These are phyloP conservation scores for Melanotaenia parkinsoni DNA, from an alignment of 2,797 vertebrate species.

Conservation along the genomic window DNA sequence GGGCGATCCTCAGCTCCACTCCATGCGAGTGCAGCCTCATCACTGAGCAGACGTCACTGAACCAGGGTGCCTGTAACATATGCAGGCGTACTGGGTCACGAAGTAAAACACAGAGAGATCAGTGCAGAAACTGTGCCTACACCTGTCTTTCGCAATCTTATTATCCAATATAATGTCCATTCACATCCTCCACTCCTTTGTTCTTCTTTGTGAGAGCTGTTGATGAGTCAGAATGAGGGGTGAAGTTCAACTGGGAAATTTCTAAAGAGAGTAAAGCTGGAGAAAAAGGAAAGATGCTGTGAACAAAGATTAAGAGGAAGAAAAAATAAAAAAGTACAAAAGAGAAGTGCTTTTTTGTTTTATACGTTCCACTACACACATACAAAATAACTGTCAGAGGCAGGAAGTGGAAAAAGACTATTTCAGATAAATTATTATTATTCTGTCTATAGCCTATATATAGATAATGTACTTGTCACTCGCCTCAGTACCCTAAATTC, in stretches of 20 bases:
- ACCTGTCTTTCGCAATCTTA: constrained; percentile 49
- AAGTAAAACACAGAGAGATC: constrained; percentile 33
- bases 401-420: constrained; percentile 15
- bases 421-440: constrained; percentile 29
- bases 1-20: constrained; percentile 54
- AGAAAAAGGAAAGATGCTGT: constrained; percentile 35
- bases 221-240: constrained; percentile 60
- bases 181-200: constrained; percentile 53
- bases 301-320: constrained; percentile 37
- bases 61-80: constrained; percentile 39
- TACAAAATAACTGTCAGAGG: neutral
- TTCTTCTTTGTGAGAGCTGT: constrained; percentile 52
- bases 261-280: constrained; percentile 29
- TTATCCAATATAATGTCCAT: constrained; percentile 48
- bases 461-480: constrained; percentile 35
- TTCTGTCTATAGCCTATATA: constrained; percentile 42
- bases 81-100: constrained; percentile 37
- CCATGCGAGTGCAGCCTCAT: constrained; percentile 44
- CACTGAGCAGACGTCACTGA: constrained; percentile 46
- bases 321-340: constrained; percentile 32
- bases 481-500: constrained; percentile 19
- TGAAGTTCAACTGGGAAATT: constrained; percentile 60
- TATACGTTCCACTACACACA: constrained; percentile 9
- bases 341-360: constrained; percentile 6
- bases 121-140: constrained; percentile 50